phyloP scores from a whole-genome alignment of 92 coral and sea anemone species.

The Hydrozoanthus gracilis region DNA sequence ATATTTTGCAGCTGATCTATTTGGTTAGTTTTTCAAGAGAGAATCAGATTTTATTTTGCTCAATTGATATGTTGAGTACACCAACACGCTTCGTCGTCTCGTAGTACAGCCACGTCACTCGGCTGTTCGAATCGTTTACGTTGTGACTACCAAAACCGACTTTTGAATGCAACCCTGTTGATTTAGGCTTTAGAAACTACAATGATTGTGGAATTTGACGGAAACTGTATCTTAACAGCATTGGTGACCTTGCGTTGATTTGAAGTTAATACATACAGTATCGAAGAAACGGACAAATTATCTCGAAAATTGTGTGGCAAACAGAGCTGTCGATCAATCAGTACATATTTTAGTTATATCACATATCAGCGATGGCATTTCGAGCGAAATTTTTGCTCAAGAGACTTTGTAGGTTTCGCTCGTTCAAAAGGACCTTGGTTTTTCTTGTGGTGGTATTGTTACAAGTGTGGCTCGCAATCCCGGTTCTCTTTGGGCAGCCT shows the following conservation, averaged over 20 bases:
- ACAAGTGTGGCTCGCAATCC: constrained; percentile 86
- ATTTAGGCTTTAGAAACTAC: no score
- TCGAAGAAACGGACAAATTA: neutral
- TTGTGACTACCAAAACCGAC: no score
- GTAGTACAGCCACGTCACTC: constrained; percentile 22
- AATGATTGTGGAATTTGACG: neutral
- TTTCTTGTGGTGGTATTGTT: constrained; percentile 72
- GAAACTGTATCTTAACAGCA: neutral
- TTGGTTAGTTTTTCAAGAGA: no score
- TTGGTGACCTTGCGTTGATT: neutral
- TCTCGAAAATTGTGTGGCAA: neutral
- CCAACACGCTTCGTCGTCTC: neutral
- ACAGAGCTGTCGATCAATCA: neutral
- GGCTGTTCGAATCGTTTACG: no score
- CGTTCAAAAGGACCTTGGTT: constrained; percentile 75
- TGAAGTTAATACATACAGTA: neutral
- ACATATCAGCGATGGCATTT: neutral
- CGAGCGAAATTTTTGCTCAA: constrained; percentile 55
- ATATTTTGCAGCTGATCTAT: neutral
- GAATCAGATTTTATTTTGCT: neutral
- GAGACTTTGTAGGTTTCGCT: constrained; percentile 72
- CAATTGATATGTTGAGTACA: neutral
- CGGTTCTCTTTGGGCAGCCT: constrained; percentile 72
- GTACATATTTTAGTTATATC: neutral
- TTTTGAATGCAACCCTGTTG: no score